phyloP scores from a whole-genome alignment of 1,140 invertebrate species.

The Magallana angulata region DNA sequence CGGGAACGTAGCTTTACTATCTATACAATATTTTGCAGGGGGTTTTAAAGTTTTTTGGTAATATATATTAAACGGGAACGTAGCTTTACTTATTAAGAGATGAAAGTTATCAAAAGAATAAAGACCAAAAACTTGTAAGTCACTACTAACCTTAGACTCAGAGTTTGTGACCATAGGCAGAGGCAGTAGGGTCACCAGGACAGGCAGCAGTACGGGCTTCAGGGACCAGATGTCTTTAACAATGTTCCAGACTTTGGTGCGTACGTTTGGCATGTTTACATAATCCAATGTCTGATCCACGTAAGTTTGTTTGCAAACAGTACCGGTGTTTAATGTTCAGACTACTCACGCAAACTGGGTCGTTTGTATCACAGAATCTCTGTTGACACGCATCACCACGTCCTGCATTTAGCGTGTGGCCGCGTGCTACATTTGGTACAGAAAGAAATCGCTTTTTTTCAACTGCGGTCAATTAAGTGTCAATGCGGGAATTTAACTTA shows the following conservation, averaged over 20 bases:
- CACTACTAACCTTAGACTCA: not conserved
- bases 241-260: not conserved
- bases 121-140: too few species aligned
- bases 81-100: too few species aligned
- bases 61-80: too few species aligned
- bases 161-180: not conserved
- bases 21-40: too few species aligned
- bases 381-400: not conserved
- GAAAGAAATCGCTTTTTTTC: not conserved
- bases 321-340: not conserved
- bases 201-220: not conserved
- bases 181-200: not conserved
- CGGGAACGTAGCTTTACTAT: too few species aligned
- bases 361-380: not conserved
- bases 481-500: not conserved
- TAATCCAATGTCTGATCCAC: not conserved
- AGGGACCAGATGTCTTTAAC: not conserved
- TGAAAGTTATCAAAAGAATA: too few species aligned
- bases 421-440: not conserved
- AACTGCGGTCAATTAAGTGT: not conserved
- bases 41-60: too few species aligned
- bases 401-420: not conserved
- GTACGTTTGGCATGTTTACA: not conserved
- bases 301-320: not conserved
- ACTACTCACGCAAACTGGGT: not conserved